Evolutionary conservation across 2,888 invertebrate species (phyloP).

Genomic region (Yponomeuta plumbellus): DNA sequence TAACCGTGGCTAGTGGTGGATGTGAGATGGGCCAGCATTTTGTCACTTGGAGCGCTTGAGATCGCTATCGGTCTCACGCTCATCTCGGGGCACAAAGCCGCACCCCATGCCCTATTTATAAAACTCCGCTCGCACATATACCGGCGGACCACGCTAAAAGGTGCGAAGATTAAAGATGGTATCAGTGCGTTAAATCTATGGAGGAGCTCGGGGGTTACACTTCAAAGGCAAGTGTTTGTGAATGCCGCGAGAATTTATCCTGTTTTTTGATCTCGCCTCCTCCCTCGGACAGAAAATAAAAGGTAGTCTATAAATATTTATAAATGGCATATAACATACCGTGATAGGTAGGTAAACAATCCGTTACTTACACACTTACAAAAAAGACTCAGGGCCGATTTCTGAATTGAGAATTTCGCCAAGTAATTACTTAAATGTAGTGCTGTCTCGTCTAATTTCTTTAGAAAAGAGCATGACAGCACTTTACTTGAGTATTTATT

Average conservation of each 20-base stretch:
- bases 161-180: conserved; percentile 75
- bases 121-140: conserved; percentile 51
- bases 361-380: no score
- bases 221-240: conserved; percentile 27
- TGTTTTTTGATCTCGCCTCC: background rate
- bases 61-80: conserved; percentile 66
- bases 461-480: no score
- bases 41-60: conserved; percentile 52
- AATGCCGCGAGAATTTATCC: conserved; percentile 5
- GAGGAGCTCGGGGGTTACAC: conserved; percentile 9
- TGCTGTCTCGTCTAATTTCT: no score
- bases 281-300: background rate
- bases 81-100: conserved; percentile 68
- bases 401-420: no score
- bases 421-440: no score
- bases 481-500: no score
- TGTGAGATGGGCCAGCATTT: background rate
- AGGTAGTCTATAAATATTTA: background rate
- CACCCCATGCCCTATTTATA: conserved; percentile 56
- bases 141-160: conserved; percentile 42
- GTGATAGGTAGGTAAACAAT: background rate
- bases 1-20: background rate
- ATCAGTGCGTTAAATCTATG: conserved; percentile 59
- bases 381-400: no score
- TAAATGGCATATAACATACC: background rate